Conservation (phyloP, 2,113 vertebrate species). For the Amphiprion percula region DNA sequence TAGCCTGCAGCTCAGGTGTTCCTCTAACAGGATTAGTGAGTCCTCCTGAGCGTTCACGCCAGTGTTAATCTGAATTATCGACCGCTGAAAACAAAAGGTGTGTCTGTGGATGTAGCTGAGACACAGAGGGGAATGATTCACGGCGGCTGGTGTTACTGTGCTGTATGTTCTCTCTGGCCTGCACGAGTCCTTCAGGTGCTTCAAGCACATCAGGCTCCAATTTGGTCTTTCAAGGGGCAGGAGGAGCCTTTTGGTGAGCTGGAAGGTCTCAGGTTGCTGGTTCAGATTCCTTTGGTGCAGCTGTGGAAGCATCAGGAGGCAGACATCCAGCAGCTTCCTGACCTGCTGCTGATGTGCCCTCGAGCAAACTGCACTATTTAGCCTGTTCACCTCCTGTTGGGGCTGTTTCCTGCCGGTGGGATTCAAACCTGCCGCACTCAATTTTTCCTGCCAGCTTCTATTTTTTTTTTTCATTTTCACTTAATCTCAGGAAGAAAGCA, state of each 20-base stretch:
- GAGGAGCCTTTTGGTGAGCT: not conserved
- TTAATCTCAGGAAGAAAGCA: no score
- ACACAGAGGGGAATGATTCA: not conserved
- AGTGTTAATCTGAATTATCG: slow-evolving; percentile 72
- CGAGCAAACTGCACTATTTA: not conserved
- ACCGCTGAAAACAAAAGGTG: slow-evolving; percentile 68
- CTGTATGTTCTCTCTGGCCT: not conserved
- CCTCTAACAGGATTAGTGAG: slow-evolving; percentile 82
- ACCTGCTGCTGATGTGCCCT: not conserved
- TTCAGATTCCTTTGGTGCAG: slow-evolving; percentile 9
- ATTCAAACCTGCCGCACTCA: slow-evolving; percentile 6
- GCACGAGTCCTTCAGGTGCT: slow-evolving; percentile 7
- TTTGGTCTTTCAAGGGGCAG: not conserved
- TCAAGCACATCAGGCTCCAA: slow-evolving; percentile 3
- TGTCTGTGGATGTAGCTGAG: slow-evolving; percentile 32
- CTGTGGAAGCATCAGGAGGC: not conserved
- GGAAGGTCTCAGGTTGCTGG: not conserved
- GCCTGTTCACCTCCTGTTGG: not conserved
- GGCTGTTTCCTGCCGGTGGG: slow-evolving; percentile 13
- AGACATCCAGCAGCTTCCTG: not conserved
- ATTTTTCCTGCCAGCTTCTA: not conserved
- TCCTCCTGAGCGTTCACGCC: slow-evolving; percentile 65
- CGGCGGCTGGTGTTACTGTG: slow-evolving; percentile 13
- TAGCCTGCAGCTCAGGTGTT: slow-evolving; percentile 80
- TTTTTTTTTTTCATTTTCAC: not conserved